A percentile compares a stretch with the other conserved stretches of the same genome.
These are phyloP conservation scores for Anguilla marmorata DNA, from an alignment of 2,797 vertebrate species.

Conservation along the genomic window DNA sequence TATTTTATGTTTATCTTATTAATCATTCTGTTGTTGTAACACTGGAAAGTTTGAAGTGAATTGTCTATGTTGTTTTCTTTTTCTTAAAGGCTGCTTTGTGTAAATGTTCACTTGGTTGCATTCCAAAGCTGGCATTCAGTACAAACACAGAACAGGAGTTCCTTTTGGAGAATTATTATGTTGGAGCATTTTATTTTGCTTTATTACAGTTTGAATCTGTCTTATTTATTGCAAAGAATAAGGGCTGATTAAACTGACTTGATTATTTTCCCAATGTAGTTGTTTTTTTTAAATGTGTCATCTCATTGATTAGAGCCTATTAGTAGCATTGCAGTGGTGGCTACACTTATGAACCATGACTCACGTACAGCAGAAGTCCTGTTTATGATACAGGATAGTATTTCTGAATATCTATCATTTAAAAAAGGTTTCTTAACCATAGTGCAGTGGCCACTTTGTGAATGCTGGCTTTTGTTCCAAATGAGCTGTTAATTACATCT, in stretches of 20 bases:
- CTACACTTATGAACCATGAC: not conserved
- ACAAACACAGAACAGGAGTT: not conserved
- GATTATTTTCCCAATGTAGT: not conserved
- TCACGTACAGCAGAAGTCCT: not conserved
- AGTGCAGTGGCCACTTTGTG: not conserved
- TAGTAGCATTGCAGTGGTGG: not conserved
- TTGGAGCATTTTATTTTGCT: not conserved
- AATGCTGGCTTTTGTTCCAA: not conserved
- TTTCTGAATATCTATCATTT: not conserved
- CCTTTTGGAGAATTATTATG: not conserved
- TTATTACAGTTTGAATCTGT: not conserved
- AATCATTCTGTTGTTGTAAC: not conserved
- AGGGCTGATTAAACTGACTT: not conserved
- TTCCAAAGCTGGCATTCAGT: not conserved
- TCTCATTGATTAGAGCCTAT: not conserved
- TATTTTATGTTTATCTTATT: not conserved
- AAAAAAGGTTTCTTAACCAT: not conserved
- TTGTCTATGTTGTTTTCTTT: not conserved
- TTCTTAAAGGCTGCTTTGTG: not conserved
- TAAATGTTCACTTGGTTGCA: not conserved
- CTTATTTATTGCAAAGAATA: not conserved
- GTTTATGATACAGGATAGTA: not conserved
- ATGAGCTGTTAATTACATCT: not conserved
- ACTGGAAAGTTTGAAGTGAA: not conserved
- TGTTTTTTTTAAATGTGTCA: not conserved